phyloP scores from a whole-genome alignment of 2,113 vertebrate species.

The Candoia aspera region DNA sequence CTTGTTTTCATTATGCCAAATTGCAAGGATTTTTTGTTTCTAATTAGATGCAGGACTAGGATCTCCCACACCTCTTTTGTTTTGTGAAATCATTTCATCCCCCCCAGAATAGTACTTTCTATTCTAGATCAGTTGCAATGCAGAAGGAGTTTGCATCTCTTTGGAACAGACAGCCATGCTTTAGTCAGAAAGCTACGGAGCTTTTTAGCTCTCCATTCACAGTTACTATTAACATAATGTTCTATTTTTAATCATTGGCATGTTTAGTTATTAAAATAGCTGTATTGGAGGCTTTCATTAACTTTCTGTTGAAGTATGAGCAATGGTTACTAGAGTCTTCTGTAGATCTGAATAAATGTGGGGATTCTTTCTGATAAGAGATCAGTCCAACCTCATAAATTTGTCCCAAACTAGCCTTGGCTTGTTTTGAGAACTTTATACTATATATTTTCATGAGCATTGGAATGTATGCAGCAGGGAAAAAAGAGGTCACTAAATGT shows the following conservation, averaged over 20 bases:
- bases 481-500: slow-evolving; percentile 33
- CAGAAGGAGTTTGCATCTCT: slow-evolving; percentile 6
- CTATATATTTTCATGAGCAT: slow-evolving; percentile 50
- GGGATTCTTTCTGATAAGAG: slow-evolving; percentile 42
- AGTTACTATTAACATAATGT: slow-evolving; percentile 19
- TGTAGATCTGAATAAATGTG: slow-evolving; percentile 13
- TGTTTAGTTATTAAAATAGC: slow-evolving; percentile 43
- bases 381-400: slow-evolving; percentile 24
- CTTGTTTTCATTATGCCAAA: not conserved
- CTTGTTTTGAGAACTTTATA: slow-evolving; percentile 38
- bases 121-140: slow-evolving; percentile 23
- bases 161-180: slow-evolving; percentile 6
- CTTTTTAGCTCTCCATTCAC: slow-evolving; percentile 32
- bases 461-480: slow-evolving; percentile 45
- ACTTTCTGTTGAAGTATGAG: slow-evolving; percentile 25
- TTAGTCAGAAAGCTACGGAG: slow-evolving; percentile 23
- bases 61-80: not conserved
- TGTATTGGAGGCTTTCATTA: slow-evolving; percentile 24
- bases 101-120: slow-evolving; percentile 3
- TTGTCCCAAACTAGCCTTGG: slow-evolving; percentile 33
- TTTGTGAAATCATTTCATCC: slow-evolving; percentile 37
- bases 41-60: rapidly evolving
- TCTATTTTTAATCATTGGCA: not conserved
- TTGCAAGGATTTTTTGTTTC: slow-evolving; percentile 35
- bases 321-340: slow-evolving; percentile 33